Evolutionary conservation across 2,797 vertebrate genomes (phyloP).

Genomic region (Aulostomus chinensis): DNA sequence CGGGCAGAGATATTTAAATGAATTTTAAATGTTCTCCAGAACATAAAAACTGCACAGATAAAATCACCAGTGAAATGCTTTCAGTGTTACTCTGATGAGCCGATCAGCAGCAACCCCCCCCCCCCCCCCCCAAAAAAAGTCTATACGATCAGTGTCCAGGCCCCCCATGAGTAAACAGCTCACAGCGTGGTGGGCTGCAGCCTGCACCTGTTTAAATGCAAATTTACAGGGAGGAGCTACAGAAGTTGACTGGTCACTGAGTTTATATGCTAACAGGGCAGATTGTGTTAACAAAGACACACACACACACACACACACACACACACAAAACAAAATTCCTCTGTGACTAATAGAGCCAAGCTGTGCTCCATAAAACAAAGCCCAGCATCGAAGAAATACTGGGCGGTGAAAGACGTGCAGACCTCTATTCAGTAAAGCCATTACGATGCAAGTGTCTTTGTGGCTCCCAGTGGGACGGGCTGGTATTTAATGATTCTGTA

Average conservation of each 20-base stretch:
- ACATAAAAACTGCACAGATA: too few species aligned
- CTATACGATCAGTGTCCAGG: background rate
- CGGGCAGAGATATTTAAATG: too few species aligned
- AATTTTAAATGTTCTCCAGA: too few species aligned
- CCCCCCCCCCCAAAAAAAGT: too few species aligned
- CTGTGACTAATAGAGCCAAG: slow-evolving; percentile 26
- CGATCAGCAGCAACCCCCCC: background rate
- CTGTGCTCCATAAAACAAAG: slow-evolving; percentile 18
- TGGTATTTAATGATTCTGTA: slow-evolving; percentile 4
- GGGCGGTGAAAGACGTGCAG: too few species aligned
- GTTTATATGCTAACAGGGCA: slow-evolving; percentile 4
- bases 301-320: slow-evolving; percentile 9
- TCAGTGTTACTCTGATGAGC: too few species aligned
- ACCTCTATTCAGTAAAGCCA: slow-evolving; percentile 1
- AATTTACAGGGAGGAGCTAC: slow-evolving; percentile 1
- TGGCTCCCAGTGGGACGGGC: slow-evolving; percentile 1
- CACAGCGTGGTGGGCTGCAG: background rate
- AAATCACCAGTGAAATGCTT: too few species aligned
- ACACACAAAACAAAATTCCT: slow-evolving; percentile 12
- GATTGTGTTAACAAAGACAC: too few species aligned
- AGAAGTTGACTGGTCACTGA: background rate
- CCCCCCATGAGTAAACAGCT: background rate
- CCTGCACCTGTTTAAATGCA: background rate
- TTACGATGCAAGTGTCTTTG: slow-evolving; percentile 1
- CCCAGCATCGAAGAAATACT: slow-evolving; percentile 2